Percentiles rank a stretch among this genome's conserved stretches.
phyloP scores from a whole-genome alignment of 2,888 invertebrate genomes.

The Vannuccia rotundouncinata region DNA sequence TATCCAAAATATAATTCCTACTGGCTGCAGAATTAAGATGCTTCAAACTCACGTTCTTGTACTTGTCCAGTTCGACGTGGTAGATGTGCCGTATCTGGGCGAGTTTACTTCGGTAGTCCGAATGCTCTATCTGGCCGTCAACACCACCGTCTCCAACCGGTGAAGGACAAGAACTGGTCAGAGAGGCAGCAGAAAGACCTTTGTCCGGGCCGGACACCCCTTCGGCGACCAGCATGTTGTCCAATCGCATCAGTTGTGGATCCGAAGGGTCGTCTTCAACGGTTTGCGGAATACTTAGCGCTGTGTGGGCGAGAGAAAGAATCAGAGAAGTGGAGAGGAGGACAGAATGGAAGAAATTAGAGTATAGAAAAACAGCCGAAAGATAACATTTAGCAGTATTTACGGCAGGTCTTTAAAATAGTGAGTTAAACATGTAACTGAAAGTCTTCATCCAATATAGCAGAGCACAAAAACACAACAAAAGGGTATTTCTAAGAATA shows the following conservation, averaged over 20 bases:
- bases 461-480: no score
- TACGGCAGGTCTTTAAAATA: no score
- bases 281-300: neutral
- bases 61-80: constrained; percentile 97
- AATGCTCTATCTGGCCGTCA: constrained; percentile 73
- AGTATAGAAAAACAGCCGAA: no score
- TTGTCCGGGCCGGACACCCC: constrained; percentile 62
- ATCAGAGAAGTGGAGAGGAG: neutral
- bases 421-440: no score
- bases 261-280: constrained; percentile 74
- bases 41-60: constrained; percentile 80
- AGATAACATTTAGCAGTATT: no score
- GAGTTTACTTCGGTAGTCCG: constrained; percentile 95
- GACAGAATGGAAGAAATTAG: neutral
- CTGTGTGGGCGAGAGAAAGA: neutral
- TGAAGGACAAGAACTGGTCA: neutral
- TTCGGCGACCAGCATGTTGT: constrained; percentile 95
- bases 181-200: neutral
- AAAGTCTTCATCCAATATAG: no score
- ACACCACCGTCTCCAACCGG: neutral
- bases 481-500: no score
- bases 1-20: no score
- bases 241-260: constrained; percentile 92
- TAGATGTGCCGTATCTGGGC: constrained; percentile 97
- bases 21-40: no score